Evolutionary conservation across 2,797 vertebrate genomes (phyloP).

Genomic region (Sandelia bainsii): DNA sequence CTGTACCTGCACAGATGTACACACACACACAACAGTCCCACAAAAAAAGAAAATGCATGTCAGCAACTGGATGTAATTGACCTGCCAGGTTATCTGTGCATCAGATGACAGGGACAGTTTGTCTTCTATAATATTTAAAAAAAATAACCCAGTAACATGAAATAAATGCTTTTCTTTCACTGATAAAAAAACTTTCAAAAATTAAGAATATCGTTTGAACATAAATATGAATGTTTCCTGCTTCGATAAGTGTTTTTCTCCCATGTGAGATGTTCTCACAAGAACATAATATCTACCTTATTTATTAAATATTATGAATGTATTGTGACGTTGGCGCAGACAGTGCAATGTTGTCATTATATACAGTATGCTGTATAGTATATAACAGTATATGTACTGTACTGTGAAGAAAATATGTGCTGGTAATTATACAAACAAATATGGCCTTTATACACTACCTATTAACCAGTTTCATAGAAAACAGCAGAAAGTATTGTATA

Average conservation of each 20-base stretch:
- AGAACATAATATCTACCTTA: neutral
- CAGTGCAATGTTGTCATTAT: neutral
- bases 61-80: slow-evolving; percentile 53
- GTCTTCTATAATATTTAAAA: slow-evolving; percentile 30
- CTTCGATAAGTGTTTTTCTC: neutral
- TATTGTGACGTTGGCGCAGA: neutral
- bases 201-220: neutral
- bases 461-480: neutral
- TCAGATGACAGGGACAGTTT: slow-evolving; percentile 28
- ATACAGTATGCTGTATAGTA: neutral
- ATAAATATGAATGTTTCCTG: neutral
- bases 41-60: slow-evolving; percentile 48
- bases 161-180: neutral
- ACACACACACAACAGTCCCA: slow-evolving; percentile 4
- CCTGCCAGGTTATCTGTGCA: slow-evolving; percentile 35
- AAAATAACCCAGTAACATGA: slow-evolving; percentile 18
- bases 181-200: too few species aligned
- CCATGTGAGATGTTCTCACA: neutral
- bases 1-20: neutral
- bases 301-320: neutral
- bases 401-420: too few species aligned
- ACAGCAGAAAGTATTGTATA: neutral
- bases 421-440: neutral
- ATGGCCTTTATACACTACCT: too few species aligned
- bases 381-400: too few species aligned